Percentiles rank a stretch among this genome's conserved stretches.
These are phyloP conservation scores for Scaptodrosophila lebanonensis DNA, from an alignment of 1,140 invertebrate species.

Conservation along the genomic window DNA sequence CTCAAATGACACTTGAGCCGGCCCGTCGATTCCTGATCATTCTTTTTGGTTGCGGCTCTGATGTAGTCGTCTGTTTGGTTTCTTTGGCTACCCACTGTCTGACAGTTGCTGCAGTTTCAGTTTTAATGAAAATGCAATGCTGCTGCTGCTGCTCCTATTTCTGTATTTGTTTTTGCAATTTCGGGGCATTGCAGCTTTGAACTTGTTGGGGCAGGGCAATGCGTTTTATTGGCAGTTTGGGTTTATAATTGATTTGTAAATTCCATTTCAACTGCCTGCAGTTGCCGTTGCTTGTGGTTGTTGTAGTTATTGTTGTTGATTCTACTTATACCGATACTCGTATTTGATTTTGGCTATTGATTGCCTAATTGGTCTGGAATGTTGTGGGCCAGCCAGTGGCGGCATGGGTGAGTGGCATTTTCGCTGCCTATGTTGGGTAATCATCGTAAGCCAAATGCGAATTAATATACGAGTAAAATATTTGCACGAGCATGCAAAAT, in stretches of 20 bases:
- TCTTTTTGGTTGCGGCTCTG: too few species aligned
- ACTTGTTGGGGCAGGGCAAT: constrained; percentile 1
- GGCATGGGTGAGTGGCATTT: too few species aligned
- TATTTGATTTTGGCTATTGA: constrained; percentile 6
- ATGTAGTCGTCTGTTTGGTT: too few species aligned
- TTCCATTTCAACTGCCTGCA: constrained; percentile 3
- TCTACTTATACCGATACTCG: neutral
- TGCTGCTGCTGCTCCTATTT: too few species aligned
- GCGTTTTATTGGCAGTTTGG: constrained; percentile 25
- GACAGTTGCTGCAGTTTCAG: constrained; percentile 13
- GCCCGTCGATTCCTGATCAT: neutral
- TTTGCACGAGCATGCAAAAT: neutral
- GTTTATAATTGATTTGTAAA: constrained; percentile 34
- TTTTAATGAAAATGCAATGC: constrained; percentile 39
- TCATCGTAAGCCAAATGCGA: too few species aligned
- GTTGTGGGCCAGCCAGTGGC: too few species aligned
- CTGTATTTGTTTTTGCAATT: constrained; percentile 18
- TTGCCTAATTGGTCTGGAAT: constrained; percentile 15
- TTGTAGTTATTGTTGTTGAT: too few species aligned
- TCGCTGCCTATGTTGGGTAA: too few species aligned
- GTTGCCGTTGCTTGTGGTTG: neutral
- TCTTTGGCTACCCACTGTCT: neutral
- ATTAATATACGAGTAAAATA: too few species aligned
- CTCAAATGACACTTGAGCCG: constrained; percentile 15
- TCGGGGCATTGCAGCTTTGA: constrained; percentile 7